Evolutionary conservation across 1,140 invertebrate genomes (phyloP).

Genomic region (Capitella teleta): DNA sequence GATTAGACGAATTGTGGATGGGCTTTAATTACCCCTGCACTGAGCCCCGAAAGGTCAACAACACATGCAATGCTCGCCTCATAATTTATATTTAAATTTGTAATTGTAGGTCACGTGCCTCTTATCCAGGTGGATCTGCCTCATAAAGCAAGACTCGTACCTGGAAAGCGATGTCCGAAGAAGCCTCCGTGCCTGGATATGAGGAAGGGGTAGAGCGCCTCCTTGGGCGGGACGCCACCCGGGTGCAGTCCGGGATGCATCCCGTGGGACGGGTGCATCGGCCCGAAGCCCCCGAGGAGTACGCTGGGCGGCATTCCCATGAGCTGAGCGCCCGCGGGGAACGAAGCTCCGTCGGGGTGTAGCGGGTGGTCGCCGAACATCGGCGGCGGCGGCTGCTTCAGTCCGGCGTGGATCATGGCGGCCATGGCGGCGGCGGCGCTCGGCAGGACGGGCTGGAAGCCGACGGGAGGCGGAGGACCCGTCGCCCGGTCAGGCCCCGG

Average conservation of each 20-base stretch:
- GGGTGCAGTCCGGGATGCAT: no score
- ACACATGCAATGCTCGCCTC: no score
- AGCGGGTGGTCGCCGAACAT: neutral
- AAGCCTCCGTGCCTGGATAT: conserved; percentile 3
- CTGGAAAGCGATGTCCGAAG: neutral
- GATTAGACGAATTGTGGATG: no score
- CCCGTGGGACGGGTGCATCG: no score
- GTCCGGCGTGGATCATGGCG: neutral
- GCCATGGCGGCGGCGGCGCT: neutral
- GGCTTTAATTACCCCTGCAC: no score
- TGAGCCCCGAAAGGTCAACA: no score
- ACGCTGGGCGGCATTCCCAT: neutral
- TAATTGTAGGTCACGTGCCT: no score
- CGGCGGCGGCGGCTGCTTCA: neutral
- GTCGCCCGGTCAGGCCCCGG: neutral
- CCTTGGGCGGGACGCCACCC: neutral
- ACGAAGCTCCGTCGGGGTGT: neutral
- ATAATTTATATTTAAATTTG: no score
- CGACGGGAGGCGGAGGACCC: neutral
- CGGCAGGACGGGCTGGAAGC: conserved; percentile 1
- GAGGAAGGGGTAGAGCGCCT: conserved; percentile 4
- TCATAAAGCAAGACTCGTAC: no score
- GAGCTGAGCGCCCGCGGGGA: neutral
- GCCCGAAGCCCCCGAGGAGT: neutral
- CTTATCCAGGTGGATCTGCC: no score